Evolutionary conservation across 1,140 invertebrate genomes (phyloP).

Genomic region (Drepana arcuata): DNA sequence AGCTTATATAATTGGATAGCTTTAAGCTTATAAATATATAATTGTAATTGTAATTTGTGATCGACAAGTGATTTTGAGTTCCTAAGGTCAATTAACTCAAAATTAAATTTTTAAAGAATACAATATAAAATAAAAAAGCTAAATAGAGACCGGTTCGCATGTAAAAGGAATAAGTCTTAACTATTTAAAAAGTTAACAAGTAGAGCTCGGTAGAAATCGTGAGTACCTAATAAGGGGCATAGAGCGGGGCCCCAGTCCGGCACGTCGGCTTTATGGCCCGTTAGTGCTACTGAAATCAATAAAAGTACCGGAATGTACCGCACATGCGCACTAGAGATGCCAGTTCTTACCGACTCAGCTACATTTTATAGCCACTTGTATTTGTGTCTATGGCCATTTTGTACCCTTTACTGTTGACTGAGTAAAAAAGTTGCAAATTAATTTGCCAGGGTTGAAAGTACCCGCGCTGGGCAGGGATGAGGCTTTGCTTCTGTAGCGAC

Average conservation of each 20-base stretch:
- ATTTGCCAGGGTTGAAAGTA: conserved; percentile 39
- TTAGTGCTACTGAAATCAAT: conserved; percentile 78
- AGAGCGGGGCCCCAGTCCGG: conserved; percentile 54
- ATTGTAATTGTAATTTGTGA: too few species aligned
- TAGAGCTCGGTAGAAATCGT: conserved; percentile 43
- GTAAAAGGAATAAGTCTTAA: too few species aligned
- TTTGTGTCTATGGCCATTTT: conserved; percentile 71
- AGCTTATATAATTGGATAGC: too few species aligned
- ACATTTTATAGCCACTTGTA: conserved; percentile 70
- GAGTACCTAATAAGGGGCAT: conserved; percentile 67
- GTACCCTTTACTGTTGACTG: conserved; percentile 58
- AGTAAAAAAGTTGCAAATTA: conserved; percentile 56
- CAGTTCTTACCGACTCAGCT: conserved; percentile 58
- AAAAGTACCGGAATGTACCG: conserved; percentile 75
- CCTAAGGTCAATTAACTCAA: too few species aligned
- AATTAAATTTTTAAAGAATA: too few species aligned
- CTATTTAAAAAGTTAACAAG: conserved; percentile 60
- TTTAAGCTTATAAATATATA: too few species aligned
- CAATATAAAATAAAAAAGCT: too few species aligned
- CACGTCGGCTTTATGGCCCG: conserved; percentile 67
- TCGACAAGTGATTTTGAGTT: too few species aligned
- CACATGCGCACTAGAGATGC: conserved; percentile 66
- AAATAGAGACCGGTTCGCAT: too few species aligned
- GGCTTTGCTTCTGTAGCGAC: too few species aligned
- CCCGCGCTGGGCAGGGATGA: conserved; percentile 4